A percentile compares a stretch with the other conserved stretches of the same genome.
phyloP scores from a whole-genome alignment of 2,113 vertebrate species.

The Etia nguti region DNA sequence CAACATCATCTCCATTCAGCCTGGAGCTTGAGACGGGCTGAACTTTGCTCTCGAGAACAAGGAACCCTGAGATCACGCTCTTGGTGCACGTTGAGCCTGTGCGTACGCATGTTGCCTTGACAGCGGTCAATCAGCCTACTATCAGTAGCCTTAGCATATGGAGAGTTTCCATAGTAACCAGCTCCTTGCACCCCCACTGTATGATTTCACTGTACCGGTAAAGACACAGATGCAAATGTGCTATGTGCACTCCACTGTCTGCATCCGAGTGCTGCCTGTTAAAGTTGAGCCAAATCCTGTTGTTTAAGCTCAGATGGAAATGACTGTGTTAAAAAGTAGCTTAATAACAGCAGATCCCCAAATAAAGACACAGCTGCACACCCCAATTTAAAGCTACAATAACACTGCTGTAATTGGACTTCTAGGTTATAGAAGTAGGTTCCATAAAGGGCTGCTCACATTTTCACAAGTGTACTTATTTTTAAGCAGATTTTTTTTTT shows the following conservation, averaged over 20 bases:
- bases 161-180: constrained; percentile 47
- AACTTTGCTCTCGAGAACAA: background rate
- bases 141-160: background rate
- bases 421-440: background rate
- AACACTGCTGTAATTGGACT: background rate
- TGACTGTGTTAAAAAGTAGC: background rate
- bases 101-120: background rate
- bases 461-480: background rate
- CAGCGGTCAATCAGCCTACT: constrained; percentile 7
- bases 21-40: background rate
- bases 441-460: background rate
- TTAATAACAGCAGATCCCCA: background rate
- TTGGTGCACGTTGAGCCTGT: background rate
- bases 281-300: background rate
- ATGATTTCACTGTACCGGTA: background rate
- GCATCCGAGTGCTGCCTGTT: background rate
- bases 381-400: background rate
- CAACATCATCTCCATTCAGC: background rate
- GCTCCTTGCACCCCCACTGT: background rate
- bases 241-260: background rate
- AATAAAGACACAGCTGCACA: background rate
- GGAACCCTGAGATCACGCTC: background rate
- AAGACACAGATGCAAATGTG: background rate
- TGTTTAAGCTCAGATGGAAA: background rate
- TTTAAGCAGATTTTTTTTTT: background rate